Percentiles rank a stretch among this genome's conserved stretches.
phyloP scores from a whole-genome alignment of 2,113 vertebrate genomes.

The Diphyllodes magnificus region DNA sequence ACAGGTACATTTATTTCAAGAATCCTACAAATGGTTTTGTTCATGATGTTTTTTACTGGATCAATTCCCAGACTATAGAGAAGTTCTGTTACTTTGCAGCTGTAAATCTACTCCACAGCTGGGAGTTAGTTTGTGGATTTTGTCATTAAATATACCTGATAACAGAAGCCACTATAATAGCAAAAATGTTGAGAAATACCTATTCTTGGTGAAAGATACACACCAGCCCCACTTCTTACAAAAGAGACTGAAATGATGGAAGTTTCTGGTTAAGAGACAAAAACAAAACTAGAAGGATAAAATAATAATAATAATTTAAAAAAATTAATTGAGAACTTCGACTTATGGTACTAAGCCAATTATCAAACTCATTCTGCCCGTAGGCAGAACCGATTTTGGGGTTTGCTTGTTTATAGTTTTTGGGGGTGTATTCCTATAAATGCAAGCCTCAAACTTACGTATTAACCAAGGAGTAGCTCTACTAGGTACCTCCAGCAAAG shows the following conservation, averaged over 20 bases:
- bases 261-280: not conserved
- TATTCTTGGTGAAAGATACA: not conserved
- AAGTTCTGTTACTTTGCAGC: not conserved
- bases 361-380: not conserved
- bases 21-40: not conserved
- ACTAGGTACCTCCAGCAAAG: not conserved
- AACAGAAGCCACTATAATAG: constrained; percentile 15
- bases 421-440: not conserved
- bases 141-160: constrained; percentile 1
- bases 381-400: not conserved
- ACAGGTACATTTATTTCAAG: not conserved
- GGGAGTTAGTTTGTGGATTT: not conserved
- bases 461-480: not conserved
- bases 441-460: not conserved
- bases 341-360: not conserved
- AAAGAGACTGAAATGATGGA: not conserved
- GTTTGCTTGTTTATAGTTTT: not conserved
- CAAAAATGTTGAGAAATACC: constrained; percentile 12
- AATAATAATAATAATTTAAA: not conserved
- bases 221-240: not conserved
- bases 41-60: not conserved
- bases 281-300: not conserved
- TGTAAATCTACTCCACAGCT: not conserved
- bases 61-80: not conserved
- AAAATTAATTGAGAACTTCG: not conserved